A percentile compares a stretch with the other conserved stretches of the same genome.
phyloP scores from a whole-genome alignment of 2,113 vertebrate genomes.

The Agelaius phoeniceus region DNA sequence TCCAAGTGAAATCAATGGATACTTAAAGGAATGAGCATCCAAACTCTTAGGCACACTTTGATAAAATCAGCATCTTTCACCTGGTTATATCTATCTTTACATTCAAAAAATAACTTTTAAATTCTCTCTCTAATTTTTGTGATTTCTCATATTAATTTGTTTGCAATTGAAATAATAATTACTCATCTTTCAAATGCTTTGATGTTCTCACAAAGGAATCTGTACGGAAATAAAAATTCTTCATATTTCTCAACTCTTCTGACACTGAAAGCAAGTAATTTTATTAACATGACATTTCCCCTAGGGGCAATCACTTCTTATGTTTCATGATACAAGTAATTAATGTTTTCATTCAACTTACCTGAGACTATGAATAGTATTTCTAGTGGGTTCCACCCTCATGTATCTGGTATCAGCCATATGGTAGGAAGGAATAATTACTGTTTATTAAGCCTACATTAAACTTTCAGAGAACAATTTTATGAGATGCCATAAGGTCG shows the following conservation, averaged over 20 bases:
- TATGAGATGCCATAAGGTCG: slow-evolving; percentile 50
- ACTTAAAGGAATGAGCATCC: neutral
- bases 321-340: slow-evolving; percentile 11
- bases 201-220: neutral
- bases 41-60: neutral
- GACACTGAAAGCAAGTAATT: neutral
- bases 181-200: neutral
- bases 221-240: neutral
- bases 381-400: neutral
- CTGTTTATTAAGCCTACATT: slow-evolving; percentile 50
- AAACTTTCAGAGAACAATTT: slow-evolving; percentile 48
- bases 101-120: neutral
- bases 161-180: neutral
- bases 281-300: neutral
- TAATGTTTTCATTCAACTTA: slow-evolving; percentile 41
- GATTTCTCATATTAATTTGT: neutral
- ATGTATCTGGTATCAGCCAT: slow-evolving; percentile 8
- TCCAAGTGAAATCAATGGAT: neutral
- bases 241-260: neutral
- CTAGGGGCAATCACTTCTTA: neutral
- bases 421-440: slow-evolving; percentile 58
- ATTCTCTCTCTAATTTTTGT: neutral
- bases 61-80: neutral
- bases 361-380: neutral
- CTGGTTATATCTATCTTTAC: neutral